phyloP scores from a whole-genome alignment of 1,140 invertebrate species.

The Popillia japonica region DNA sequence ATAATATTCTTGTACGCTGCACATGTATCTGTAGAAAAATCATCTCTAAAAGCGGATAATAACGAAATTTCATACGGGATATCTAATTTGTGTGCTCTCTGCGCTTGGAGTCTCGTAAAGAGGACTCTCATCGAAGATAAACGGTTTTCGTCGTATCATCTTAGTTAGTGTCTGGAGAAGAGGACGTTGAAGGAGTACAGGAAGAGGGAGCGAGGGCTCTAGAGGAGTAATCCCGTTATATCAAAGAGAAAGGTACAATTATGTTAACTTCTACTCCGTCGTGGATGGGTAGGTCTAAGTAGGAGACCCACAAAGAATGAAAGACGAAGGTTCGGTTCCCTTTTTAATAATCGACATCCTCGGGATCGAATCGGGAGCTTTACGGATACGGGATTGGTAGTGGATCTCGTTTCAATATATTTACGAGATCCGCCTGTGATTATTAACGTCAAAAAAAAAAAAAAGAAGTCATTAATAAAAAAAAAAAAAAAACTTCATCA shows the following conservation, averaged over 20 bases:
- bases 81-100: background rate
- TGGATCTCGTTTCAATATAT: no score
- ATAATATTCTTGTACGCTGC: background rate
- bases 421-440: no score
- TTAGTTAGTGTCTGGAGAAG: slow-evolving; percentile 14
- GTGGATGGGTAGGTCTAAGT: background rate
- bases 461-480: no score
- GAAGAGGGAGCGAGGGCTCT: background rate
- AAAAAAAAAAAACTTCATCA: no score
- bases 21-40: background rate
- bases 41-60: slow-evolving; percentile 3
- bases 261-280: slow-evolving; percentile 6
- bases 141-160: background rate
- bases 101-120: background rate
- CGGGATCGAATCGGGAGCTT: background rate
- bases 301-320: background rate
- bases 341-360: slow-evolving; percentile 1
- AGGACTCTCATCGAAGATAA: background rate
- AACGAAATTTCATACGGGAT: slow-evolving; percentile 10
- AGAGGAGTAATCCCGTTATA: background rate
- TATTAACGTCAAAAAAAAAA: no score
- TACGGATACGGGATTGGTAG: background rate
- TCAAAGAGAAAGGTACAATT: background rate
- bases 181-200: background rate
- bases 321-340: background rate